Conservation (phyloP, 2,797 vertebrate genomes). For the Trematocara caparti region DNA sequence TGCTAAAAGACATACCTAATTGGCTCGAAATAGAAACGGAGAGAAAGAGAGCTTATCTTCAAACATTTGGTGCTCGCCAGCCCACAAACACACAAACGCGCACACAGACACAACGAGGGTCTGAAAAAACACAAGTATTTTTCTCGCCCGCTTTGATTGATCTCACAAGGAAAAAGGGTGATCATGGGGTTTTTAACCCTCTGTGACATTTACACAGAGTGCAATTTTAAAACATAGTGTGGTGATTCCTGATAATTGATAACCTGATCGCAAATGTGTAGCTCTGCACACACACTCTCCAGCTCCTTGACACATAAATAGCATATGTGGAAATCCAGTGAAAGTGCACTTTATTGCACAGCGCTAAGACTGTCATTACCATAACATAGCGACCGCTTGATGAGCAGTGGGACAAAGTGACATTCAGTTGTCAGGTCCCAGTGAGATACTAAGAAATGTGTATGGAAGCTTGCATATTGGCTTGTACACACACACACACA, state of each 20-base stretch:
- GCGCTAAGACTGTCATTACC: slow-evolving; percentile 47
- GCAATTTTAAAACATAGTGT: not conserved
- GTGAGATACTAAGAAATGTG: slow-evolving; percentile 14
- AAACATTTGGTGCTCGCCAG: slow-evolving; percentile 17
- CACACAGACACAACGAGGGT: not conserved
- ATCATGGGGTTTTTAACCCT: not conserved
- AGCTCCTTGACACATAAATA: slow-evolving; percentile 33
- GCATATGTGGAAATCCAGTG: slow-evolving; percentile 67
- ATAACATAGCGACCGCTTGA: slow-evolving; percentile 38
- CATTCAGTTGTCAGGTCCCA: slow-evolving; percentile 58
- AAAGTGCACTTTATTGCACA: slow-evolving; percentile 31
- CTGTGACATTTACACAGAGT: slow-evolving; percentile 2
- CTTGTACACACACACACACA: slow-evolving; percentile 2
- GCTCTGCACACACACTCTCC: not conserved
- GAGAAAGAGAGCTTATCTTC: slow-evolving; percentile 18
- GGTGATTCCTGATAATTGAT: slow-evolving; percentile 25
- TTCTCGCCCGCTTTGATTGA: not conserved
- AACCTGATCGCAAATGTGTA: slow-evolving; percentile 4
- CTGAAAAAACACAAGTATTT: not conserved
- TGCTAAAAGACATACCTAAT: slow-evolving; percentile 67
- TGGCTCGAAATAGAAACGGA: slow-evolving; percentile 54
- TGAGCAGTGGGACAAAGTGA: slow-evolving; percentile 46
- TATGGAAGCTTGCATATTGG: slow-evolving; percentile 1
- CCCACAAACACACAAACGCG: not conserved
- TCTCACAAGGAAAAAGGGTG: not conserved